Base-by-base conservation (phyloP, 2,797 vertebrate genomes). In the Acrossocheilus fasciatus region DNA sequence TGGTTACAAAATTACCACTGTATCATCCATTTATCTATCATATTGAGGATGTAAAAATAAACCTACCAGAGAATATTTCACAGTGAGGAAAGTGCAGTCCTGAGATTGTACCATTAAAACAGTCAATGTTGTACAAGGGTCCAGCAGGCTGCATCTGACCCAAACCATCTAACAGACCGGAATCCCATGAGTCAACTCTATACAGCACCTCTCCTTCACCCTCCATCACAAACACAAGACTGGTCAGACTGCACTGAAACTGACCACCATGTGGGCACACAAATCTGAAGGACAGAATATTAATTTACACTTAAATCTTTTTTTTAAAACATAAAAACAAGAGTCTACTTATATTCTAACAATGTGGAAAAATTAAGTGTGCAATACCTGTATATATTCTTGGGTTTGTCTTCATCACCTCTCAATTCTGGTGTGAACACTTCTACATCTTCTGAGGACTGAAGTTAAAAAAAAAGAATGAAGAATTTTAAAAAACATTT, bases 71-170 rank as follows among this genome's bases (percentile, higher is more conserved):
- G 8, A 78, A 20, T 14, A 70, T 81, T 30, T 90, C 88, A 66
- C 91, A 90, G 84, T 90, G 91, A 14, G 85, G 90, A 26, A 91
- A 62, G 30, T 88, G 87, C 26, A 91, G 86, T 45, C 45, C 30
- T 20, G 7, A n/a, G 45, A 89, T 17, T 1, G 50, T 57, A 15
- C 66, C 78, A 52, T 54, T 43, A 86, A 68, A 47, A 81, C 88
- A 89, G 39, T 75, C 41, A n/a, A 89, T 84, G 36, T 68, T 69
- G 36, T 83, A 86, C 34, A 84, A 64, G 11, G 87, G 88, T 11
- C 91, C 90, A 69, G 87, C 87, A 20, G 90, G 66, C 34, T 57
- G 84, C 90, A 41, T 41, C 39, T 41, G 39, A 41, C 39, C 39
- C 39, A 41, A 41, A 41, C 39, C 39, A 41, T 41, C 39, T 41